Base-by-base conservation (phyloP, 1,140 invertebrate species). In the Lepidotrigona ventralis region DNA sequence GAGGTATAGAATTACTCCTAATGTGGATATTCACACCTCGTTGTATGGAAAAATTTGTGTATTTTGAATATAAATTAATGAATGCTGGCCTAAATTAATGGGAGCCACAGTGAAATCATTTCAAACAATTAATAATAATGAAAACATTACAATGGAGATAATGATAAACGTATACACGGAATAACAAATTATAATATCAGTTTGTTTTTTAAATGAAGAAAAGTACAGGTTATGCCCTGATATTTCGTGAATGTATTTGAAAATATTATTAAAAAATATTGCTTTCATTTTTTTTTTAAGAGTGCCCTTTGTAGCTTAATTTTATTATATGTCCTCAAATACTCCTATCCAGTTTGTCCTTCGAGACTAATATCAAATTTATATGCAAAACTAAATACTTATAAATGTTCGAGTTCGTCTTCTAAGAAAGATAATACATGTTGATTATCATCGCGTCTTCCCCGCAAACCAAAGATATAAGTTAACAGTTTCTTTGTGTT, bases 401-500 rank as follows among this genome's bases (percentile, higher is more conserved):
- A 86, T 17, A 86, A 81, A 26, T 86, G 84, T 71, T 88, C 85
- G 23, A 86, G 75, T 60, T 88, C 79, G 19, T 87, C 79, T 75
- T 90, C 91, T 9, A 87, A 72, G 56, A 91, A 89, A 1, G 90
- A 88, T 53, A 90, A 8, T 51, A 88, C 85, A 29, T 91, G 85
- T 54, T 88, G 90, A 78, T 68, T 70, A 58, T 89, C 77, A 51
- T 88, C 84, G 33, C 77, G 83, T 70, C 94, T 94, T 0, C 95
- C 95, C 33, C 95, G 91, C 33, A 96, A 89, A 17, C 95, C 95
- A 91, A 94, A 95, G n/a, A 96, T 90, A 81, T 94, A 95, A 51
- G 90, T 93, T 6, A 94, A 88, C 11, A 92, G 90, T 21, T 90
- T 93, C 33, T 93, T 93, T 0, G 95, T 95, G 82, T 95, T 96